Conservation (phyloP, 1,140 invertebrate genomes). For the Ylistrum balloti region DNA sequence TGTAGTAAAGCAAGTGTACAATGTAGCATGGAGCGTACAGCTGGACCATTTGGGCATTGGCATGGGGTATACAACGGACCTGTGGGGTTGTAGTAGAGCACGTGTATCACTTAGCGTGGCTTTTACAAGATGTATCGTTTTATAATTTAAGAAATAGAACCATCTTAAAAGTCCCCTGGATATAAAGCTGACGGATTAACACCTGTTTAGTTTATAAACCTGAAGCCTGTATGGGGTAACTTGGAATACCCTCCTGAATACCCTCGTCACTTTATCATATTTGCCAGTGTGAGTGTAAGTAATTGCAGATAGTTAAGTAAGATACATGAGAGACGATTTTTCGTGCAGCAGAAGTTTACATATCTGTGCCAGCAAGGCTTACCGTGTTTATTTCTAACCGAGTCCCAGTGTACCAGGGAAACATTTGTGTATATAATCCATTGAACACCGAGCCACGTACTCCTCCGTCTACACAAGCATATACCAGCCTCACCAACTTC, state of each 20-base stretch:
- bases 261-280: conserved; percentile 27
- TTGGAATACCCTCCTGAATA: neutral
- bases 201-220: neutral
- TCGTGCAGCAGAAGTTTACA: conserved; percentile 27
- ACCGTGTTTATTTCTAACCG: conserved; percentile 9
- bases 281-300: conserved; percentile 24
- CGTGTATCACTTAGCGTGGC: neutral
- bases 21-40: too few species aligned
- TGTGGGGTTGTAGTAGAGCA: neutral
- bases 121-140: neutral
- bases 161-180: neutral
- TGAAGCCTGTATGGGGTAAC: neutral
- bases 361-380: conserved; percentile 32
- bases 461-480: neutral
- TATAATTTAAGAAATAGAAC: conserved; percentile 36
- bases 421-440: conserved; percentile 16
- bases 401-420: neutral
- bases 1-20: too few species aligned
- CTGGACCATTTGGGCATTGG: too few species aligned
- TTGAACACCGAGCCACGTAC: neutral
- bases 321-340: conserved; percentile 34
- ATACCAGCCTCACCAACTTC: conserved; percentile 25
- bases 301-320: conserved; percentile 29
- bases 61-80: too few species aligned
- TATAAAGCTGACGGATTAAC: neutral